Evolutionary conservation across 2,113 vertebrate genomes (phyloP), one percentile per base, ranked within the genome.

Genomic region (Elaphurus davidianus): DNA sequence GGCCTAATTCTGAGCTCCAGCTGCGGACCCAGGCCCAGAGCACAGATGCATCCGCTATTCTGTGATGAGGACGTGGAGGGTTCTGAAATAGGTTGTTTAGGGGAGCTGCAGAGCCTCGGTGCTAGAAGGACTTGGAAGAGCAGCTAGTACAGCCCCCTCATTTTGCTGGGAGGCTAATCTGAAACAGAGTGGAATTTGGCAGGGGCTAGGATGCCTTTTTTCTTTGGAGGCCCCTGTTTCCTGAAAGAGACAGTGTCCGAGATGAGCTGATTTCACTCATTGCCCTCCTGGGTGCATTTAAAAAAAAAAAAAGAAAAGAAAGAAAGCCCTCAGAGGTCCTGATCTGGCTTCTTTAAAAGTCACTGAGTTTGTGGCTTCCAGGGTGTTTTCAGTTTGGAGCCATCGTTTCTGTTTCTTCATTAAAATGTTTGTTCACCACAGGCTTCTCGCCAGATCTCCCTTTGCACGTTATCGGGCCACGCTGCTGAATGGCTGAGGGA

Each of bases 171-270:
- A 94, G 79, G 91, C 89, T 96, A 97, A 97, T 97, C 90, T 97
- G 94, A 98, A 97, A 94, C 94, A 98, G 87, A 96, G 89, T 96
- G 64, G 95, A 91, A 90, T 93, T 87, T 97, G 97, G 93, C 94
- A 87, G 76, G 67, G 88, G 33, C 36, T 57, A 19, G 87, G 54
- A 55, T 30, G 54, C 59, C 71, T 85, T 94, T 98, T 98, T 90
- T 67, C 85, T 94, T 95, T 86, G 15, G 57, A 94, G 88, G 60
- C 76, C 76, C 76, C 67, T 13, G 43, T 89, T 97, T 95, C 87
- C 95, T 94, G 92, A 96, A 94, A 95, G 71, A 88, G 86, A 96
- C 64, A 74, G 90, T 45, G 59, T 95, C 85, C 1, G 1, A 62
- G 74, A 57, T 83, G 90, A 95, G 90, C 59, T 9, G 40, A 81